Conservation (phyloP, 2,888 invertebrate genomes). For the Oscheius sp. region DNA sequence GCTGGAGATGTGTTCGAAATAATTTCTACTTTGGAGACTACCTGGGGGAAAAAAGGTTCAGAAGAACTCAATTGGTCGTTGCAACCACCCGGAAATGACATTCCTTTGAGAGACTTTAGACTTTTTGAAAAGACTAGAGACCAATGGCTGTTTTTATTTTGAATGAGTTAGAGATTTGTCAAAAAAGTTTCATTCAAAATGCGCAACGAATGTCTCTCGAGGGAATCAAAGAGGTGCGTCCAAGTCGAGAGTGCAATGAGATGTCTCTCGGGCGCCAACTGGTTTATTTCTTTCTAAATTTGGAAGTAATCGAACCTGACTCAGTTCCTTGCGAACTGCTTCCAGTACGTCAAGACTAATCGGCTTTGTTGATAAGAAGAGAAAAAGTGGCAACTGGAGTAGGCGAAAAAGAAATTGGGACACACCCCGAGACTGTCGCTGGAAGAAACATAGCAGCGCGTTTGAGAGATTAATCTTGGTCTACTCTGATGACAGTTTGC, state of each 20-base stretch:
- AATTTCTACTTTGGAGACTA: neutral
- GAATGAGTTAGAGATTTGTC: neutral
- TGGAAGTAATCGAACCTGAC: no score
- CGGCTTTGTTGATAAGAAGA: no score
- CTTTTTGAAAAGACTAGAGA: neutral
- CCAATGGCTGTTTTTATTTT: neutral
- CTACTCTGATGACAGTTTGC: no score
- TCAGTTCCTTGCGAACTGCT: no score
- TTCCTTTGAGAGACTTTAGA: neutral
- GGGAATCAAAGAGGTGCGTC: neutral
- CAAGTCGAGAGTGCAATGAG: neutral
- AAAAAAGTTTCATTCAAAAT: neutral
- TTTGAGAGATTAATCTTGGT: neutral
- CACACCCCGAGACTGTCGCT: no score
- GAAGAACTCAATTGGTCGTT: neutral
- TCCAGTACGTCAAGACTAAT: no score
- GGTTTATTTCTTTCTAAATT: no score
- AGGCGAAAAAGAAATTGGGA: no score
- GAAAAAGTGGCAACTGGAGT: no score
- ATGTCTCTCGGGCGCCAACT: no score
- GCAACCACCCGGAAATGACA: neutral
- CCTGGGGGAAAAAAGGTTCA: neutral
- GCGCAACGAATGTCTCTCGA: neutral
- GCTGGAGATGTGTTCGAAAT: neutral
- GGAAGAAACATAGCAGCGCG: no score